Conservation (phyloP, 1,140 invertebrate genomes). For the Steinernema feltiae region DNA sequence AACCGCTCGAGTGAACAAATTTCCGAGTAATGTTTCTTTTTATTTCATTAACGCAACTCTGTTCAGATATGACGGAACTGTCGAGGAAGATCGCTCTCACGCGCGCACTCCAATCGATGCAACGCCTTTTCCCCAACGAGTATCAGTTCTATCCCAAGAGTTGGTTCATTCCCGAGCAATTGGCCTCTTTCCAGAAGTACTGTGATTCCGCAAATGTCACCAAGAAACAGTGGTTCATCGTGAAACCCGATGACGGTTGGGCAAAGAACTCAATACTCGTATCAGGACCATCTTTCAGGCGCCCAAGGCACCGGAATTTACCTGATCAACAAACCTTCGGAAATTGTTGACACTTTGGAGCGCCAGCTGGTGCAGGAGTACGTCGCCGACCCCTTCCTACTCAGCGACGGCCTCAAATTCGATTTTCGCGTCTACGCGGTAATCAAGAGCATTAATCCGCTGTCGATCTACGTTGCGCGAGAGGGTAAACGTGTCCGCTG, state of each 20-base stretch:
- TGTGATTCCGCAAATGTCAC: slow-evolving; percentile 44
- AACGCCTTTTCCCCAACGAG: slow-evolving; percentile 60
- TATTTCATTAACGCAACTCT: not conserved
- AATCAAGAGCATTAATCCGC: slow-evolving; percentile 60
- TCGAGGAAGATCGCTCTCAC: slow-evolving; percentile 62
- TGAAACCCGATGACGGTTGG: slow-evolving; percentile 61
- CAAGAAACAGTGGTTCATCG: slow-evolving; percentile 60
- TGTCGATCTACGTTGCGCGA: slow-evolving; percentile 61
- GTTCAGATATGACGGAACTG: slow-evolving; percentile 60
- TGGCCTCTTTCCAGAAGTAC: slow-evolving; percentile 56
- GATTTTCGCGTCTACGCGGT: slow-evolving; percentile 62
- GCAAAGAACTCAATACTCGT: not conserved
- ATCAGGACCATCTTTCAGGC: slow-evolving; percentile 48
- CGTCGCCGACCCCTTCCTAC: slow-evolving; percentile 59
- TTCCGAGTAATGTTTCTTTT: slow-evolving; percentile 42
- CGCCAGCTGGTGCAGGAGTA: slow-evolving; percentile 62
- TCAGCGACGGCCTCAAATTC: slow-evolving; percentile 61
- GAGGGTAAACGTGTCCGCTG: slow-evolving; percentile 49
- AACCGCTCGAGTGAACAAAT: slow-evolving; percentile 60
- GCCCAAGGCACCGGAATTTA: slow-evolving; percentile 63
- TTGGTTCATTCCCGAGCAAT: slow-evolving; percentile 62
- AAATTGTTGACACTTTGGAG: slow-evolving; percentile 51
- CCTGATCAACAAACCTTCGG: slow-evolving; percentile 58
- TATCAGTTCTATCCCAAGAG: slow-evolving; percentile 62
- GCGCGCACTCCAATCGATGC: slow-evolving; percentile 60